These are phyloP conservation scores for Otus sunia DNA, from an alignment of 2,113 vertebrate genomes.

Conservation along the genomic window DNA sequence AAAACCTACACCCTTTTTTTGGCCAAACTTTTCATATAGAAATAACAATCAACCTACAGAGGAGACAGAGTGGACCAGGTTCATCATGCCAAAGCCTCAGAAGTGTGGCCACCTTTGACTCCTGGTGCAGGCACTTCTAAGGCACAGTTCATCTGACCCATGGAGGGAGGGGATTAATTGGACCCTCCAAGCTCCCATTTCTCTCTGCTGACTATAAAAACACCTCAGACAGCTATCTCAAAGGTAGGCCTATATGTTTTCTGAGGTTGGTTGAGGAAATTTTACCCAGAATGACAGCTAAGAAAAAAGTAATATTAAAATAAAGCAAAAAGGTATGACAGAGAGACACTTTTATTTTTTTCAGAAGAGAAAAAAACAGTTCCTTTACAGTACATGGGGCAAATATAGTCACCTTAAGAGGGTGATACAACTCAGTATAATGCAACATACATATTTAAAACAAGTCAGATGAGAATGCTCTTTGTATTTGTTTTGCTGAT, in stretches of 20 bases:
- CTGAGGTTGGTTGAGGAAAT: not conserved
- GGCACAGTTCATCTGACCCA: not conserved
- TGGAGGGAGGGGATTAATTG: not conserved
- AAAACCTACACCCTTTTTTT: not conserved
- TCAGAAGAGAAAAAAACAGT: not conserved
- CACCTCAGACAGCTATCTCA: not conserved
- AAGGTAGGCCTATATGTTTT: not conserved
- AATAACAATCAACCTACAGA: not conserved
- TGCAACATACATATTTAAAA: not conserved
- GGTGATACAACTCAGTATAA: not conserved
- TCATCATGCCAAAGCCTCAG: not conserved
- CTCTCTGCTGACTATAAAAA: not conserved
- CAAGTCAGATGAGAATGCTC: not conserved
- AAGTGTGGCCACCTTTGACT: accelerated
- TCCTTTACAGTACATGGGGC: not conserved
- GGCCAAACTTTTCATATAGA: not conserved
- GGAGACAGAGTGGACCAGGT: not conserved
- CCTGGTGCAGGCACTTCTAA: not conserved
- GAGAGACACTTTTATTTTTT: not conserved
- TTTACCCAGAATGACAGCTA: not conserved
- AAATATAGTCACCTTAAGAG: not conserved
- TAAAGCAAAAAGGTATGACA: not conserved
- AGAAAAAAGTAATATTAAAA: not conserved
- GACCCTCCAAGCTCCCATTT: not conserved
- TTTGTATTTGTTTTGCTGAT: too few relatives aligned